Percentiles rank a stretch among this genome's conserved stretches.
Evolutionary conservation across 2,888 invertebrate genomes (phyloP).

Genomic region (Graphium colonna): DNA sequence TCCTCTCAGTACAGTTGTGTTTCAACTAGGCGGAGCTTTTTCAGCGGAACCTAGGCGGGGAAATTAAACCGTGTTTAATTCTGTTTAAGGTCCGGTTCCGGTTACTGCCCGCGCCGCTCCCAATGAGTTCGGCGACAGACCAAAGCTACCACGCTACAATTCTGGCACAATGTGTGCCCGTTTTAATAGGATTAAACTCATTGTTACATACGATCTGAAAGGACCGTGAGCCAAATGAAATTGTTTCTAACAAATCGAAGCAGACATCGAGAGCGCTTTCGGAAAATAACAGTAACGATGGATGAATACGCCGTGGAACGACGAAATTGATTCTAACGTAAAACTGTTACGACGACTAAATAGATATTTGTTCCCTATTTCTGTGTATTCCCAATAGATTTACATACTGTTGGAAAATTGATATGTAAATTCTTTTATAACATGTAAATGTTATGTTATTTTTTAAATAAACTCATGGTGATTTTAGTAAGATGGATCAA

Average conservation of each 20-base stretch:
- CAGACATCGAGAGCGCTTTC: slow-evolving; percentile 32
- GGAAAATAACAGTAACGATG: slow-evolving; percentile 15
- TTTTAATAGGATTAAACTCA: slow-evolving; percentile 77
- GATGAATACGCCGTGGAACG: slow-evolving; percentile 5
- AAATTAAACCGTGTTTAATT: slow-evolving; percentile 78
- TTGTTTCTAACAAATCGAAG: slow-evolving; percentile 59
- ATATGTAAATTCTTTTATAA: no score
- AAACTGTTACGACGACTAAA: not conserved
- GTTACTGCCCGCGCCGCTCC: slow-evolving; percentile 56
- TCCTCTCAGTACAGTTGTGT: slow-evolving; percentile 74
- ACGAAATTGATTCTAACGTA: not conserved
- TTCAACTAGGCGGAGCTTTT: slow-evolving; percentile 73
- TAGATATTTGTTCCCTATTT: not conserved
- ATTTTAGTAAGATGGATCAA: no score
- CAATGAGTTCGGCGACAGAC: slow-evolving; percentile 72
- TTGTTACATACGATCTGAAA: slow-evolving; percentile 71
- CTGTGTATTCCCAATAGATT: no score
- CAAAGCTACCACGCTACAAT: slow-evolving; percentile 73
- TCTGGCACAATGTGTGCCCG: slow-evolving; percentile 74
- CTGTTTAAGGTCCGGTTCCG: slow-evolving; percentile 75
- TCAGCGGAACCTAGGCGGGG: slow-evolving; percentile 54
- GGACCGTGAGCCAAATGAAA: slow-evolving; percentile 63
- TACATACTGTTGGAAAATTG: no score
- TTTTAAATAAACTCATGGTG: no score
- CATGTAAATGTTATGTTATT: no score